Conservation (phyloP, 1,140 invertebrate genomes). For the Drosophila kurseongensis region DNA sequence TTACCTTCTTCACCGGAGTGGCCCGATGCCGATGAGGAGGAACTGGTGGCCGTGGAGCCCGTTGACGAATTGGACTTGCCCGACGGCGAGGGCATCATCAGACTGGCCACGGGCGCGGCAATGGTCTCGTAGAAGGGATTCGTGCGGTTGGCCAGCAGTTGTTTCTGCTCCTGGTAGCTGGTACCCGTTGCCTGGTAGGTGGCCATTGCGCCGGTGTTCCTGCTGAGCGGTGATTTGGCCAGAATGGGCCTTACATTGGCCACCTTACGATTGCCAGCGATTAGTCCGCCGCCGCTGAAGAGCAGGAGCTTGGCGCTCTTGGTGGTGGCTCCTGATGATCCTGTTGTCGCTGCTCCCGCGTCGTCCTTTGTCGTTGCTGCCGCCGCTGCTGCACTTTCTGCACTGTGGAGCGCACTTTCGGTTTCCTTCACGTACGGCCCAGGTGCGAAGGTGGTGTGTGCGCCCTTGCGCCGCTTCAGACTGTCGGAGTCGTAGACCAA, state of each 20-base stretch:
- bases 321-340: constrained; percentile 18
- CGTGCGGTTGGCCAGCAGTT: constrained; percentile 73
- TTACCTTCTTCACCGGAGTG: constrained; percentile 82
- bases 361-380: constrained; percentile 5
- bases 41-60: constrained; percentile 77
- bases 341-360: constrained; percentile 3
- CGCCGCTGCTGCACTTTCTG: constrained; percentile 72
- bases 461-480: constrained; percentile 91
- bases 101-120: constrained; percentile 18
- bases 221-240: constrained; percentile 62
- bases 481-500: constrained; percentile 96
- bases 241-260: constrained; percentile 83
- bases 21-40: constrained; percentile 65
- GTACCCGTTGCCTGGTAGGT: constrained; percentile 41
- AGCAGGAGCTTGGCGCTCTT: constrained; percentile 73
- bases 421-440: constrained; percentile 91
- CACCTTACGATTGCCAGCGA: constrained; percentile 70
- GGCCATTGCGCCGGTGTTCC: constrained; percentile 36
- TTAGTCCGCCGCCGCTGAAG: constrained; percentile 54
- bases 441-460: constrained; percentile 93
- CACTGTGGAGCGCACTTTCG: constrained; percentile 80
- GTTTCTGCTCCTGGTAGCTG: constrained; percentile 73
- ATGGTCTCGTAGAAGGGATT: constrained; percentile 80
- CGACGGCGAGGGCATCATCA: constrained; percentile 81
- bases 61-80: constrained; percentile 80